Conservation (phyloP, 2,113 vertebrate genomes). For the Prochilodus magdalenae region DNA sequence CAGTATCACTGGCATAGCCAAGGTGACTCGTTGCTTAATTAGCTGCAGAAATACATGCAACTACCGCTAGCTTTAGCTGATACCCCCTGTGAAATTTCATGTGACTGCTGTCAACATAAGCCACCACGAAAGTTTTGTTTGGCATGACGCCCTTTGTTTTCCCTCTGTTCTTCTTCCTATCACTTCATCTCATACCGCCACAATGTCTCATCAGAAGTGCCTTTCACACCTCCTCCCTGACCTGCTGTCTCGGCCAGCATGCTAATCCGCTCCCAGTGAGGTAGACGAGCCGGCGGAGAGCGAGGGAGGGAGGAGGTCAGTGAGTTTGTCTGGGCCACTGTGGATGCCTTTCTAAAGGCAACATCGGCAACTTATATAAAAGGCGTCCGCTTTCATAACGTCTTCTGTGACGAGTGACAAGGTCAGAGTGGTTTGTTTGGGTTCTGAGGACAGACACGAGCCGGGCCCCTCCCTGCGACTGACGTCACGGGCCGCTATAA, state of each 20-base stretch:
- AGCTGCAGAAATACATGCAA: too few species aligned
- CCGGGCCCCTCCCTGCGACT: slow-evolving; percentile 5
- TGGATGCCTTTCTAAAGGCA: slow-evolving; percentile 44
- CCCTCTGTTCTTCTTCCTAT: background rate
- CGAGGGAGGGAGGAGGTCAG: slow-evolving; percentile 40
- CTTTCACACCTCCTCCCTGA: slow-evolving; percentile 20
- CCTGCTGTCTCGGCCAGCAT: slow-evolving; percentile 19
- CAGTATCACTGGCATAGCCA: too few species aligned
- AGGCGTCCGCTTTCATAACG: slow-evolving; percentile 48
- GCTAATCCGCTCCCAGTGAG: slow-evolving; percentile 33
- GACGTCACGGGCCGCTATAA: background rate
- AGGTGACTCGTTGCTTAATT: too few species aligned
- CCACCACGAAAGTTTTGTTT: background rate
- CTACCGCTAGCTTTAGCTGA: too few species aligned
- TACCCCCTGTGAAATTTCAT: too few species aligned
- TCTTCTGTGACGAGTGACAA: slow-evolving; percentile 41
- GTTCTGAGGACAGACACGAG: slow-evolving; percentile 13
- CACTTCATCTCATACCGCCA: background rate
- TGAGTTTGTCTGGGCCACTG: slow-evolving; percentile 50
- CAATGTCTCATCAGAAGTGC: background rate
- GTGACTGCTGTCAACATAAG: background rate
- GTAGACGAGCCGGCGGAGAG: slow-evolving; percentile 31
- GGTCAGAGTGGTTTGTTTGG: slow-evolving; percentile 39
- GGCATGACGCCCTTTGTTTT: background rate
- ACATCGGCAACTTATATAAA: slow-evolving; percentile 38